A percentile compares a stretch with the other conserved stretches of the same genome.
Conservation (phyloP, 1,140 invertebrate species). For the Listronotus bonariensis region DNA sequence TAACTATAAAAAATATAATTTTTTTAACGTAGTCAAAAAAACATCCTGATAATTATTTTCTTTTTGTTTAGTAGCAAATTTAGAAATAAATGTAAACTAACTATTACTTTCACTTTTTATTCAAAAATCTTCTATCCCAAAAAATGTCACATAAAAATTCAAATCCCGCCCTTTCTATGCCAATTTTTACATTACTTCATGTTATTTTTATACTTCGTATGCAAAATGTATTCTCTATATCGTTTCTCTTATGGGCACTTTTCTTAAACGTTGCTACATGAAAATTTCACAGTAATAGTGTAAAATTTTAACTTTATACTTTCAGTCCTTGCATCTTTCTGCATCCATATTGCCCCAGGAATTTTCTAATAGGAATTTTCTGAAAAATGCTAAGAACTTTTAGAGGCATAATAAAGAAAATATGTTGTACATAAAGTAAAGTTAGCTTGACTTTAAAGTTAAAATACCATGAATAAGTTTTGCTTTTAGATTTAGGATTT, state of each 20-base stretch:
- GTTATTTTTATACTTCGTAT: constrained; percentile 30
- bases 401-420: constrained; percentile 11
- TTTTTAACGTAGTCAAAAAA: too few species aligned
- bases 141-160: constrained; percentile 9
- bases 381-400: constrained; percentile 28
- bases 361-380: constrained; percentile 31
- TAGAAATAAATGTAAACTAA: too few species aligned
- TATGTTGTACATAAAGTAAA: constrained; percentile 5
- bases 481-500: too few species aligned
- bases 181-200: constrained; percentile 13
- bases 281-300: constrained; percentile 31
- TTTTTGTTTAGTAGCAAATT: too few species aligned
- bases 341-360: constrained; percentile 24
- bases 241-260: constrained; percentile 20
- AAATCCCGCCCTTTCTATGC: constrained; percentile 22
- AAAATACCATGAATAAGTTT: too few species aligned
- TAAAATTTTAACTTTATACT: constrained; percentile 36
- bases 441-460: too few species aligned
- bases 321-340: constrained; percentile 28
- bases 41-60: too few species aligned
- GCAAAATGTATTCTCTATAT: constrained; percentile 30
- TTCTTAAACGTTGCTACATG: constrained; percentile 24
- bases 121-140: too few species aligned
- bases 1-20: too few species aligned
- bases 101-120: too few species aligned